Conservation (phyloP, 1,140 invertebrate species). For the Acyrthosiphon pisum region DNA sequence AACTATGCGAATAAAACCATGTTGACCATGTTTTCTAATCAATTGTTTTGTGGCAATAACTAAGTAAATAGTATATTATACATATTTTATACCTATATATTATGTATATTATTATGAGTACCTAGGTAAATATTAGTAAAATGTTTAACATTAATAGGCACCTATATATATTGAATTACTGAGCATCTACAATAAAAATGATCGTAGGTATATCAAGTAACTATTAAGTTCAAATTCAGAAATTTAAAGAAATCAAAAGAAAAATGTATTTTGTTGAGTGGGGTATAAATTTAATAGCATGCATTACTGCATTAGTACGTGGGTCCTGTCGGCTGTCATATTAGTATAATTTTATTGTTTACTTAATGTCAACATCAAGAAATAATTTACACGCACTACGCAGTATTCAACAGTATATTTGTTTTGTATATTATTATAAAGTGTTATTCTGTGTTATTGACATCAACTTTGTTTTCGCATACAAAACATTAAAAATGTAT, state of each 20-base stretch:
- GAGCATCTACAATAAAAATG: background rate
- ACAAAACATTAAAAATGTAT: background rate
- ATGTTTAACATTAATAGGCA: too few relatives aligned
- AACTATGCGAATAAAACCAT: background rate
- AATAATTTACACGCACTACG: background rate
- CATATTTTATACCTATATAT: too few relatives aligned
- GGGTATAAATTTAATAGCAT: background rate
- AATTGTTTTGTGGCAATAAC: background rate
- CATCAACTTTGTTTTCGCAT: background rate
- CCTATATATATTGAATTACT: background rate
- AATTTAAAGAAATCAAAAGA: background rate
- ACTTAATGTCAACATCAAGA: background rate
- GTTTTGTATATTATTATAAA: background rate
- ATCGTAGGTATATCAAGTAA: background rate
- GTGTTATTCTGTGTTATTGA: background rate
- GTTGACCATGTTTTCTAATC: background rate
- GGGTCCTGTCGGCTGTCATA: background rate
- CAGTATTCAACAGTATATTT: background rate
- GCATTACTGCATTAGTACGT: background rate
- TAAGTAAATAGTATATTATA: background rate
- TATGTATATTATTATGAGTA: background rate
- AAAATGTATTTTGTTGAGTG: background rate
- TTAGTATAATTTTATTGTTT: background rate
- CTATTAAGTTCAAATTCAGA: background rate
- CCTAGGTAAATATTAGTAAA: too few relatives aligned